phyloP scores from a whole-genome alignment of 2,113 vertebrate genomes.

The Suncus etruscus region DNA sequence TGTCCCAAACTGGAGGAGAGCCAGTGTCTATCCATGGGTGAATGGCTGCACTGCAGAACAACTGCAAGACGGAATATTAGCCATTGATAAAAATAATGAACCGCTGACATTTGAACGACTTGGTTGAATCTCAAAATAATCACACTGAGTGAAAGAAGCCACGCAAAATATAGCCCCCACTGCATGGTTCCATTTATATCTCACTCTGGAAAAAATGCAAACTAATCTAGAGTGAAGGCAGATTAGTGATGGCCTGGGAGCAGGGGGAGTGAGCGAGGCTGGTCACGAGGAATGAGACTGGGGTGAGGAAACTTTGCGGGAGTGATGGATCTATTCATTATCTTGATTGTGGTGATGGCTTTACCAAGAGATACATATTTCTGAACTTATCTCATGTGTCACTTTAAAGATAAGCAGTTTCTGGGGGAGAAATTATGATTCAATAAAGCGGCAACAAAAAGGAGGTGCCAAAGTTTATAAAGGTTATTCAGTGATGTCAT shows the following conservation, averaged over 20 bases:
- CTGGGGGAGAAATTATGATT: background rate
- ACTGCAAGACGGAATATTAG: background rate
- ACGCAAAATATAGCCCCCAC: fast-evolving
- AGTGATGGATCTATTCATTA: background rate
- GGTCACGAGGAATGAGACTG: fast-evolving
- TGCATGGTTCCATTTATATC: fast-evolving
- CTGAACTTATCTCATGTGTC: background rate
- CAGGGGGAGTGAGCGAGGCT: background rate
- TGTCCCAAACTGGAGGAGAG: background rate
- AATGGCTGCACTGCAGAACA: fast-evolving
- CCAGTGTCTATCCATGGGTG: background rate
- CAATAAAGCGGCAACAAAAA: background rate
- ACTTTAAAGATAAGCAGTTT: background rate
- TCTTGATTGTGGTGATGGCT: background rate
- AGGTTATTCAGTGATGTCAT: background rate
- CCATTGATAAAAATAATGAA: fast-evolving
- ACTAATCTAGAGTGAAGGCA: fast-evolving
- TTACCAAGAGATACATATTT: background rate
- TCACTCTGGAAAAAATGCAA: background rate
- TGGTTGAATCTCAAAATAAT: background rate
- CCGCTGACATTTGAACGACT: fast-evolving
- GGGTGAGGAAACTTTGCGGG: background rate
- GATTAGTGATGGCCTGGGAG: background rate
- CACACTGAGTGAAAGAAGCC: background rate
- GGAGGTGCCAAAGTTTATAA: too few species aligned